Evolutionary conservation across 2,113 vertebrate species (phyloP).

Genomic region (Charina bottae): DNA sequence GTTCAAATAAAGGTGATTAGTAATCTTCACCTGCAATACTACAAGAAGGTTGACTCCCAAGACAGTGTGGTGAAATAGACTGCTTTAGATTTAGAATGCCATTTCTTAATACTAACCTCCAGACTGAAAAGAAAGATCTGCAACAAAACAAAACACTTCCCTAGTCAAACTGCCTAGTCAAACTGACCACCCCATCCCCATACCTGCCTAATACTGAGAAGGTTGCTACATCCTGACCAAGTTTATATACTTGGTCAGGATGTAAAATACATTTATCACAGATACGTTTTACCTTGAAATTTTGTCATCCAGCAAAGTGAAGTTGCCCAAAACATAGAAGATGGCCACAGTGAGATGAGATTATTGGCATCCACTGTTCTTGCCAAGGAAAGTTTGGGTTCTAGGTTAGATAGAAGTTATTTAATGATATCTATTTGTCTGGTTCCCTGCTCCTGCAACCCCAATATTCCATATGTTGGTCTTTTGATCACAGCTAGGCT

Average conservation of each 20-base stretch:
- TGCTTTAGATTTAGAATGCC: background rate
- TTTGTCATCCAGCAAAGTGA: background rate
- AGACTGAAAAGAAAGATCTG: background rate
- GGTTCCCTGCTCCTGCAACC: background rate
- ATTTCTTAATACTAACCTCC: background rate
- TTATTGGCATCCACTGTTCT: background rate
- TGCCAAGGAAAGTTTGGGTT: background rate
- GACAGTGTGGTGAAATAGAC: background rate
- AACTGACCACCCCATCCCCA: too few relatives aligned
- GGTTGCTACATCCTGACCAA: too few relatives aligned
- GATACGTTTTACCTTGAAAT: background rate
- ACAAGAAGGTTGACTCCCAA: background rate
- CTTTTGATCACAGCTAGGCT: background rate
- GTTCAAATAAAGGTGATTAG: background rate
- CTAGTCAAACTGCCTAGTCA: background rate
- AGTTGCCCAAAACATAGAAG: background rate
- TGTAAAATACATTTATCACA: background rate
- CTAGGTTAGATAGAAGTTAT: background rate
- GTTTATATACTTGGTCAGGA: background rate
- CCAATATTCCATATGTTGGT: background rate
- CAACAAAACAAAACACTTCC: background rate
- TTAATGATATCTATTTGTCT: background rate
- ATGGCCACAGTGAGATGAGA: background rate
- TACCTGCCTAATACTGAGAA: too few relatives aligned
- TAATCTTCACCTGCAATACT: background rate